phyloP scores from a whole-genome alignment of 2,888 invertebrate genomes.

The Micoletzkya japonica region DNA sequence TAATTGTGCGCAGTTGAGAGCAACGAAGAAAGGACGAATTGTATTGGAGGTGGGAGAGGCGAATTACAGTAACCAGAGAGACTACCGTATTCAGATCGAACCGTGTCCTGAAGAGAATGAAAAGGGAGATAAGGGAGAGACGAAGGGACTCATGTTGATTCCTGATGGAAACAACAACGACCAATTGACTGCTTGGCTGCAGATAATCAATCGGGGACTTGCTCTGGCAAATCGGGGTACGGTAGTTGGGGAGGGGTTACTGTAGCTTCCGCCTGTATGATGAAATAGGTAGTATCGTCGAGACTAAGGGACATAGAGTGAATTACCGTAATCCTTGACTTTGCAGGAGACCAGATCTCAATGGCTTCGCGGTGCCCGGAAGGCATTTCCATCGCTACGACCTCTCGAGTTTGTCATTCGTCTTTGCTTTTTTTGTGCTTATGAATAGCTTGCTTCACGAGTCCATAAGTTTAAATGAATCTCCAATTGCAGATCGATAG shows the following conservation, averaged over 20 bases:
- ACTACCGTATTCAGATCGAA: constrained; percentile 35
- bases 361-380: constrained; percentile 32
- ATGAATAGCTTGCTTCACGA: not conserved
- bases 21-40: constrained; percentile 56
- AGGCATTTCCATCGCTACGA: not conserved
- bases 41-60: constrained; percentile 53
- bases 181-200: constrained; percentile 41
- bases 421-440: not conserved
- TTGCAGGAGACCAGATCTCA: constrained; percentile 42
- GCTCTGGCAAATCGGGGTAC: constrained; percentile 41
- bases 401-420: not conserved
- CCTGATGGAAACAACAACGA: constrained; percentile 33
- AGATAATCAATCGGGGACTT: constrained; percentile 41
- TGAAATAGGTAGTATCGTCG: not conserved
- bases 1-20: constrained; percentile 49
- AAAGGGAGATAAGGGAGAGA: constrained; percentile 29
- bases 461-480: not conserved
- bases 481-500: constrained; percentile 9
- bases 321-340: not conserved
- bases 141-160: constrained; percentile 32
- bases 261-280: not conserved
- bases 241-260: not conserved
- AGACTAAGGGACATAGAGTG: not conserved
- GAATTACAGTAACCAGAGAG: too few species aligned
- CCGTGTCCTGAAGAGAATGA: constrained; percentile 30